These are phyloP conservation scores for Chionomys nivalis DNA, from an alignment of 2,113 vertebrate genomes.

Conservation along the genomic window DNA sequence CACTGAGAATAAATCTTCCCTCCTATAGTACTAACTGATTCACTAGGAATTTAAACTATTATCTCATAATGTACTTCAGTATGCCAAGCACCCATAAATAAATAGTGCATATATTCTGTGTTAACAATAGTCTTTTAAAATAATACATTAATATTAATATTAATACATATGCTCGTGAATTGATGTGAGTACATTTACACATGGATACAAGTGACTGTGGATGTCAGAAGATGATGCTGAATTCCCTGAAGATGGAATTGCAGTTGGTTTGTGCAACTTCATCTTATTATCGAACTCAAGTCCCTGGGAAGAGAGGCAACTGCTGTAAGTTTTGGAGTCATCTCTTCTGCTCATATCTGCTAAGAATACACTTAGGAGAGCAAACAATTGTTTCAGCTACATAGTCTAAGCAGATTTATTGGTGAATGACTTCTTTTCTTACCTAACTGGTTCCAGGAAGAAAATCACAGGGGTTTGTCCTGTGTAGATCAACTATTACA, in stretches of 20 bases:
- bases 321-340: neutral
- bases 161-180: accelerated
- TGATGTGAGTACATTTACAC: neutral
- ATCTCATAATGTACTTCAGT: neutral
- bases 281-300: neutral
- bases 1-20: neutral
- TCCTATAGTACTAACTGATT: neutral
- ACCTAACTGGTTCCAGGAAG: neutral
- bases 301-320: neutral
- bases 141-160: too few relatives aligned
- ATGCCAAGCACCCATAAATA: neutral
- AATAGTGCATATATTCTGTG: neutral
- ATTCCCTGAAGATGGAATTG: neutral
- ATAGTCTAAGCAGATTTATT: too few relatives aligned
- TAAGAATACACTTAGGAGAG: neutral
- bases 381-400: neutral
- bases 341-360: neutral
- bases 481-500: neutral
- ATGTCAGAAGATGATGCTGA: neutral
- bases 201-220: too few relatives aligned
- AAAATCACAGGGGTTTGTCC: accelerated
- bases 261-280: neutral
- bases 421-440: neutral
- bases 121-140: neutral
- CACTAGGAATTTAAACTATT: neutral